phyloP scores from a whole-genome alignment of 2,113 vertebrate species.

The Haplochromis vanheusdeni region DNA sequence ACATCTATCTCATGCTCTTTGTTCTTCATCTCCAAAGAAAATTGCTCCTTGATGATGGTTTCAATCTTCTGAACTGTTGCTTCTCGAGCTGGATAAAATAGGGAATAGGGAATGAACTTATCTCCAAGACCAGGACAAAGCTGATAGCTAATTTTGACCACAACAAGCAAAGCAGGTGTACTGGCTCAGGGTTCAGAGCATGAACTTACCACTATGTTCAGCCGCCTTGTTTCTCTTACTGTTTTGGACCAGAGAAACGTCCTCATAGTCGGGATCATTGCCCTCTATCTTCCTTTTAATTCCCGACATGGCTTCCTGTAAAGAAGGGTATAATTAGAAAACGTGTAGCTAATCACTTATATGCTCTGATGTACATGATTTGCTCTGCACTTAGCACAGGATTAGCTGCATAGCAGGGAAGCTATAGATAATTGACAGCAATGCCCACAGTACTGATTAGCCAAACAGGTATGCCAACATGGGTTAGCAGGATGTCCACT shows the following conservation, averaged over 20 bases:
- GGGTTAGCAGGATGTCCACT: background rate
- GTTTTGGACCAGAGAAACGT: constrained; percentile 79
- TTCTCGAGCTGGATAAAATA: constrained; percentile 79
- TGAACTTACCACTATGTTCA: constrained; percentile 82
- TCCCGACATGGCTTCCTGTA: constrained; percentile 81
- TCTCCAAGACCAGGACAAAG: background rate
- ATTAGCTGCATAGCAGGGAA: constrained; percentile 5
- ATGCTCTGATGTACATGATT: background rate
- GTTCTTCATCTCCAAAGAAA: constrained; percentile 95
- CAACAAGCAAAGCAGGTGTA: background rate
- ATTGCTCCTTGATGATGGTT: constrained; percentile 92
- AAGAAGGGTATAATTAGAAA: background rate
- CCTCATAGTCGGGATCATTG: constrained; percentile 93
- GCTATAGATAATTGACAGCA: background rate
- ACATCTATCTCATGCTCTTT: constrained; percentile 98
- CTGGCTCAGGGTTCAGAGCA: background rate
- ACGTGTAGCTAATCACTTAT: background rate
- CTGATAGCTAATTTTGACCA: background rate
- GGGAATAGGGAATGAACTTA: background rate
- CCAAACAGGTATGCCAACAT: background rate
- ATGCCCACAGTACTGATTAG: background rate
- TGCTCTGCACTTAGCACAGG: background rate
- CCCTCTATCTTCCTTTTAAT: constrained; percentile 89
- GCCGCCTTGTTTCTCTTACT: constrained; percentile 85
- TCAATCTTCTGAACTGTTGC: constrained; percentile 94